Base-by-base conservation (phyloP, 2,888 invertebrate species). In the Diarsia dahlii region DNA sequence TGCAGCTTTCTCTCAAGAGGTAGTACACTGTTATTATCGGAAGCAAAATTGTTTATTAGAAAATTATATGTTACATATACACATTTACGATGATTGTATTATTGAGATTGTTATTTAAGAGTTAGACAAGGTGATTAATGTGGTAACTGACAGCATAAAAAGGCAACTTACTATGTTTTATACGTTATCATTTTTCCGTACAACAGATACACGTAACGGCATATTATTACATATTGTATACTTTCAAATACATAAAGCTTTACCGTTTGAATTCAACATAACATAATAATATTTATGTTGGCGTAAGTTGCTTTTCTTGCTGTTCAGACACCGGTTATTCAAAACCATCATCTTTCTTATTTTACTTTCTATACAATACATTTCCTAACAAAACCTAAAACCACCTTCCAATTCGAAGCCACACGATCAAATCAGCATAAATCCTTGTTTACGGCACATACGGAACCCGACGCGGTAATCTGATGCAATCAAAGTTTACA, bases 401-500 rank as follows among this genome's bases (percentile, higher is more conserved):
- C 63, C 54, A 54, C 54, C 45, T 69, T 56, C 71, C 48, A 48
- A 66, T 70, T n/a, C 28, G 0, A 78, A 81, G 78, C 84, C 85
- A 70, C 75, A 82, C 80, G 70, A 76, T 73, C 80, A 78, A 79
- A 87, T 77, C 84, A 86, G 67, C 80, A 87, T 77, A 81, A 78
- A 84, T 84, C 71, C 78, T 20, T 84, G 72, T 80, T 87, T 79
- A 81, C 80, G 74, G 72, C 78, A 69, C 76, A 76, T 65, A 67
- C 74, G 68, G 78, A 80, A 74, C 79, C 79, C 62, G 60, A 68
- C 65, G 28, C 69, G 69, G 82, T 86, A 82, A 84, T 84, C 85
- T 82, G 82, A 87, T 85, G 84, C 85, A 88, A 88, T 88, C 88
- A 87, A 85, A 87, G 84, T 84, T 81, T 78, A 79, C 81, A 71